Base-by-base conservation (phyloP, 2,888 invertebrate genomes). In the Criorhina ranunculi region DNA sequence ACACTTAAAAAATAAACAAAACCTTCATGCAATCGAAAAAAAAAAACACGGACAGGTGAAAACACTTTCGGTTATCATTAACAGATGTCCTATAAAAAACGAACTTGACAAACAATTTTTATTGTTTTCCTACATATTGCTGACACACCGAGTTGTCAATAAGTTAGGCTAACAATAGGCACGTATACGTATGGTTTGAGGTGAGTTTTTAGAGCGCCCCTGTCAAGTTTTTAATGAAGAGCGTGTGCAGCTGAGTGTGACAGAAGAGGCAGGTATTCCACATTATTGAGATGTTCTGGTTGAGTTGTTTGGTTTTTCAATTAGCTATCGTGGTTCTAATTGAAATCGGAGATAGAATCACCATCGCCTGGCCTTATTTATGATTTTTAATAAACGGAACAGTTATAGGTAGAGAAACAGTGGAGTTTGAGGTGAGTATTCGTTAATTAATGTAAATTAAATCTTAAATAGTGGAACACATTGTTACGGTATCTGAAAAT, bases 61-160 rank as follows among this genome's bases (percentile, higher is more conserved):
- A 73, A 57, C 55, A 55, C 75, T 75, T 73, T 64, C 44, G 40
- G 75, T 35, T 64, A 62, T 73, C 73, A 73, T 62, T 62, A 62
- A 17, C 73, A 73, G 73, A 51, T 51, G 8, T 12, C 31, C 6
- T 9, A 33, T 0, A 15, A 35, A 31, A 33, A 55, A 31, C 11
- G n/a, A 24, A 37, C 49, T 51, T 37, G 37, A 51, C 40, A 66
- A 37, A 51, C 40, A 66, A 24, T 51, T 40, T 40, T 40, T 51
- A 40, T 37, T 24, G 15, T 46, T 64, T 75, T 53, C 51, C 60
- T 60, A 51, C 72, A 31, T 72, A 60, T n/a, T 49, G 17, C 31
- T 51, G 72, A 60, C 40, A 40, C 31, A 9, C 5, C 7, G 24
- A 46, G 46, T 55, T 46, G 57, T 55, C 67, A 72, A 72, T 59